A percentile compares a stretch with the other conserved stretches of the same genome.
Conservation (phyloP, 1,140 invertebrate species). For the Drosophila kepulauana region DNA sequence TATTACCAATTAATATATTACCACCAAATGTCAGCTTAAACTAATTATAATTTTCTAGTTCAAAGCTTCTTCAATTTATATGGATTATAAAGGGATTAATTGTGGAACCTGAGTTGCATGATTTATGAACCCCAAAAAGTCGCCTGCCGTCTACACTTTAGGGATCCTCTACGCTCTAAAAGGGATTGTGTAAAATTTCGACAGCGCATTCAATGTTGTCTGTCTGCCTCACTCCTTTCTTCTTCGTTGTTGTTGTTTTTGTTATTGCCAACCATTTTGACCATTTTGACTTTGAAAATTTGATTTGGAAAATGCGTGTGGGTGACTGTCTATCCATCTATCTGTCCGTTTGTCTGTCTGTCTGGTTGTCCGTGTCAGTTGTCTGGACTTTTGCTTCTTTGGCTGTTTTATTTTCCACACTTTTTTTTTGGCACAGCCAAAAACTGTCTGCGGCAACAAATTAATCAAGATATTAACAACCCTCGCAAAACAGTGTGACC, state of each 20-base stretch:
- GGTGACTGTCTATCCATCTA: conserved; percentile 11
- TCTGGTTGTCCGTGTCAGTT: conserved; percentile 1
- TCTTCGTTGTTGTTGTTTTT: neutral
- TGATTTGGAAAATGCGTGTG: conserved; percentile 78
- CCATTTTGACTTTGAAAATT: conserved; percentile 67
- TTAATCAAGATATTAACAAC: conserved; percentile 81
- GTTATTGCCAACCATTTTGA: conserved; percentile 10
- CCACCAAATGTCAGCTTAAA: too few relatives aligned
- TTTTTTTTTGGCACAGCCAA: conserved; percentile 34
- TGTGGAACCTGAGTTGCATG: neutral
- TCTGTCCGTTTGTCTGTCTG: neutral
- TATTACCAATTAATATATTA: too few relatives aligned
- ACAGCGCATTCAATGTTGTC: conserved; percentile 5
- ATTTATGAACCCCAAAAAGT: neutral
- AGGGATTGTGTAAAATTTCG: neutral
- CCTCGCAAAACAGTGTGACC: conserved; percentile 29
- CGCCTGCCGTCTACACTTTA: neutral
- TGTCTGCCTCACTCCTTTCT: neutral
- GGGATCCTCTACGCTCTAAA: too few relatives aligned
- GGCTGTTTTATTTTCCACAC: conserved; percentile 12
- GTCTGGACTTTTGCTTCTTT: conserved; percentile 31
- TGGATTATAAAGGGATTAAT: too few relatives aligned
- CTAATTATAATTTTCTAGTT: too few relatives aligned
- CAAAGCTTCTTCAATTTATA: neutral
- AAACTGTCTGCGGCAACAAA: conserved; percentile 59